Evolutionary conservation across 2,888 invertebrate species (phyloP).

Genomic region (Geophilus truncorum): DNA sequence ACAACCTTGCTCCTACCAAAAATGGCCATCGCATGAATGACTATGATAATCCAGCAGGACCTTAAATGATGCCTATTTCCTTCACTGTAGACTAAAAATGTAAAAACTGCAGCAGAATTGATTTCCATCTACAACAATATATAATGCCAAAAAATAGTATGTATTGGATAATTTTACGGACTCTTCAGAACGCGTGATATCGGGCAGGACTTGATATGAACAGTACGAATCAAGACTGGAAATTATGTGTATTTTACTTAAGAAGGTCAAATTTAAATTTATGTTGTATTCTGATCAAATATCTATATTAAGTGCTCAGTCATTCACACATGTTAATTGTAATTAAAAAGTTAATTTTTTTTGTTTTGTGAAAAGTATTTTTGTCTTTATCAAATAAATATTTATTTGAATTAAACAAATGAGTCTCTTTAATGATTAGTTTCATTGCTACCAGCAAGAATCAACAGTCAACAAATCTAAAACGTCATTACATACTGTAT

Average conservation of each 20-base stretch:
- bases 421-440: too few relatives aligned
- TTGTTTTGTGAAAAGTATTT: too few relatives aligned
- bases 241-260: neutral
- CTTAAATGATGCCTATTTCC: neutral
- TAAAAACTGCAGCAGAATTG: neutral
- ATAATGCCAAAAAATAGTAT: neutral
- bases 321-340: too few relatives aligned
- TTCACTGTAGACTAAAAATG: neutral
- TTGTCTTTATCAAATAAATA: too few relatives aligned
- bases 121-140: neutral
- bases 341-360: too few relatives aligned
- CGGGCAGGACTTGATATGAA: neutral
- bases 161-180: neutral
- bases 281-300: neutral
- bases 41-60: neutral
- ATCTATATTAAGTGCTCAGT: neutral
- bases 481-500: too few relatives aligned
- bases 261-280: neutral
- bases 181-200: neutral
- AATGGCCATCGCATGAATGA: neutral
- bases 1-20: neutral
- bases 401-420: neutral
- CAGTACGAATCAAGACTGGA: neutral
- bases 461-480: too few relatives aligned
- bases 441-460: too few relatives aligned